phyloP scores from a whole-genome alignment of 2,888 invertebrate species.

The Synergus umbraculus region DNA sequence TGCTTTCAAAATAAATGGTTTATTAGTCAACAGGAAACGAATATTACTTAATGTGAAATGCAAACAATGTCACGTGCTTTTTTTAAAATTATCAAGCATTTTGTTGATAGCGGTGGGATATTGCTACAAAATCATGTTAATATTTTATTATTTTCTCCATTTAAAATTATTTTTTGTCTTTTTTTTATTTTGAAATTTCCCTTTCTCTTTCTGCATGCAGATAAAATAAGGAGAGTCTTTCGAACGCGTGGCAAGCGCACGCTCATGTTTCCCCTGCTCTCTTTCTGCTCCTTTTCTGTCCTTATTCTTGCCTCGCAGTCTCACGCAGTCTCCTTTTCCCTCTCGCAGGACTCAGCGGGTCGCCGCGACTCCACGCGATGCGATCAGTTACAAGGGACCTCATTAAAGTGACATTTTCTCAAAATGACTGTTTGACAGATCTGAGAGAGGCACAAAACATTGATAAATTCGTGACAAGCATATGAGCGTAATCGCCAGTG shows the following conservation, averaged over 20 bases:
- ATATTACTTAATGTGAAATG: not conserved
- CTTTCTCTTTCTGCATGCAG: not conserved
- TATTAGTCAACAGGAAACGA: too few species aligned
- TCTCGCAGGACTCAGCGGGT: slow-evolving; percentile 44
- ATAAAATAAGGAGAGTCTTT: slow-evolving; percentile 11
- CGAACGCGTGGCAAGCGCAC: slow-evolving; percentile 38
- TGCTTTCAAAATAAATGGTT: not conserved
- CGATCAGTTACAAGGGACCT: slow-evolving; percentile 53
- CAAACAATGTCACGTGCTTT: not conserved
- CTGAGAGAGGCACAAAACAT: slow-evolving; percentile 51
- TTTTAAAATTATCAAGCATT: not conserved
- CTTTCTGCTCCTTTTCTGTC: not conserved
- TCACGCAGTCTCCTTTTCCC: not conserved
- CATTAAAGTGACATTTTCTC: slow-evolving; percentile 54
- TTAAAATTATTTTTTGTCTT: not conserved
- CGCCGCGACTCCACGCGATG: slow-evolving; percentile 49
- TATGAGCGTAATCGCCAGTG: slow-evolving; percentile 26
- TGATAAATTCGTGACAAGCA: slow-evolving; percentile 56
- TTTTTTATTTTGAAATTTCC: not conserved
- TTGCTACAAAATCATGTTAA: too few species aligned
- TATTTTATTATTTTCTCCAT: not conserved
- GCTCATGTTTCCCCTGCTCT: slow-evolving; percentile 8
- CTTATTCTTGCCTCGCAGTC: not conserved
- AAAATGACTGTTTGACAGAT: slow-evolving; percentile 55
- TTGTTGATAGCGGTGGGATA: too few species aligned